Evolutionary conservation across 2,888 invertebrate species (phyloP), one percentile per base, ranked within the genome.

Genomic region (Trichogramma evanescens): DNA sequence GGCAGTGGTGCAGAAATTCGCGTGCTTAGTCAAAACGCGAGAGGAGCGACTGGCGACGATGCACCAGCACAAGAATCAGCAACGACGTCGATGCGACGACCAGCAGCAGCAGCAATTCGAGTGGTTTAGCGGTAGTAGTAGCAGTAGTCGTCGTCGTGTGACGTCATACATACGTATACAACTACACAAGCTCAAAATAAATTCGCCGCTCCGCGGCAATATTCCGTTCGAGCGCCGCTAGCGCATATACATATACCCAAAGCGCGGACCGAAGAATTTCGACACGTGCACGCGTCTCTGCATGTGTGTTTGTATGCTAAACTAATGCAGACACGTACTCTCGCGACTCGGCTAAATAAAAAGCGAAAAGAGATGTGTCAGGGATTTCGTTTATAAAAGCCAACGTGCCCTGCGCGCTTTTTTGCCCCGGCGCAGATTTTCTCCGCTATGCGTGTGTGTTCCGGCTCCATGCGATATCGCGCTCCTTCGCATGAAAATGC

Each of bases 101-200:
- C 41, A 51, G 9, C 39, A 50, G 54, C 13, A 45, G 49, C 57
- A 55, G 59, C 50, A 26, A 44, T 13, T 43, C 13, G 49, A 26
- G n/a, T 54, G 43, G 9, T 8, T 9, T 51, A 39, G 43, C 45
- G 48, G 26, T 26, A 26, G 26, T 26, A 26, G 26, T 26, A 26
- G 26, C 26, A 26, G 26, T 26, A 26, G 26, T 56, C 45, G 55
- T 43, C 54, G 62, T 41, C 56, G 54, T 53, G 53, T 73, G 72
- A 73, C 74, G 74, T 75, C 75, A 73, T 66, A 65, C 65, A 40
- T 38, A 53, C 51, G 50, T 54, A 64, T 61, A 26, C 26, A 26
- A 26, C 26, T 26, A 26, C 26, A 26, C 26, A 26, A 51, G 69
- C 64, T 74, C 74, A 75, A 76, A 77, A 77, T 77, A 77, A 73